A percentile compares a stretch with the other conserved stretches of the same genome.
These are phyloP conservation scores for Drosophila subsilvestris DNA, from an alignment of 2,888 invertebrate genomes.

Conservation along the genomic window DNA sequence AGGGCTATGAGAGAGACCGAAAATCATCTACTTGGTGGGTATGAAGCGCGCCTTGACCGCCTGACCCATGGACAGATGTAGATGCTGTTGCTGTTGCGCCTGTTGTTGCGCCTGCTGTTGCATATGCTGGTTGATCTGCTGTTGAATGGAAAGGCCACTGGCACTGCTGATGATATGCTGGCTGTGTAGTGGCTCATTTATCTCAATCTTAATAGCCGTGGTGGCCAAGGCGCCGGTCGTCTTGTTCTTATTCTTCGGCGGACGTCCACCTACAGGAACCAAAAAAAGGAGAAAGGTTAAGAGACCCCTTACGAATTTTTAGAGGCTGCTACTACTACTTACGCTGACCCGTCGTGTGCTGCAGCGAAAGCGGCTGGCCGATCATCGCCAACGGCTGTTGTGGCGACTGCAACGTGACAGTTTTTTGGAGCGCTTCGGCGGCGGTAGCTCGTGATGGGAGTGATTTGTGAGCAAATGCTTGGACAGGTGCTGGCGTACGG, in stretches of 20 bases:
- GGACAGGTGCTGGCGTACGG: slow-evolving; percentile 84
- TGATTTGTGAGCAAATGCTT: slow-evolving; percentile 84
- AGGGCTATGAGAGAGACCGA: slow-evolving; percentile 41
- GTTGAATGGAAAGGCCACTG: slow-evolving; percentile 81
- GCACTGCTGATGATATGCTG: slow-evolving; percentile 82
- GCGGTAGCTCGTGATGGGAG: slow-evolving; percentile 84
- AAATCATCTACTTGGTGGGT: slow-evolving; percentile 77
- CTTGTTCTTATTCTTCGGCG: slow-evolving; percentile 82
- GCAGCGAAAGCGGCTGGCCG: slow-evolving; percentile 83
- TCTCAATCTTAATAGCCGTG: slow-evolving; percentile 82
- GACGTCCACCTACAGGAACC: slow-evolving; percentile 80
- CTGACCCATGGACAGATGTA: slow-evolving; percentile 75
- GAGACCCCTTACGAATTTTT: not conserved
- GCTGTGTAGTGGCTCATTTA: slow-evolving; percentile 81
- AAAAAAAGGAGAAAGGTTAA: slow-evolving; percentile 17
- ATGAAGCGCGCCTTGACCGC: slow-evolving; percentile 83
- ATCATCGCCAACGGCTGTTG: slow-evolving; percentile 83
- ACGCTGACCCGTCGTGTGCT: slow-evolving; percentile 83
- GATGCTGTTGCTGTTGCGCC: slow-evolving; percentile 69
- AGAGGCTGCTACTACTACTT: slow-evolving; percentile 52
- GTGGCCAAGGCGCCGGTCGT: slow-evolving; percentile 62
- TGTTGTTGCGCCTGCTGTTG: slow-evolving; percentile 77
- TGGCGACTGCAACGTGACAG: slow-evolving; percentile 77
- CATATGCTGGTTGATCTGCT: slow-evolving; percentile 82
- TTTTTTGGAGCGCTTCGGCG: slow-evolving; percentile 84